Evolutionary conservation across 2,113 vertebrate species (phyloP).

Genomic region (Lepus timidus): DNA sequence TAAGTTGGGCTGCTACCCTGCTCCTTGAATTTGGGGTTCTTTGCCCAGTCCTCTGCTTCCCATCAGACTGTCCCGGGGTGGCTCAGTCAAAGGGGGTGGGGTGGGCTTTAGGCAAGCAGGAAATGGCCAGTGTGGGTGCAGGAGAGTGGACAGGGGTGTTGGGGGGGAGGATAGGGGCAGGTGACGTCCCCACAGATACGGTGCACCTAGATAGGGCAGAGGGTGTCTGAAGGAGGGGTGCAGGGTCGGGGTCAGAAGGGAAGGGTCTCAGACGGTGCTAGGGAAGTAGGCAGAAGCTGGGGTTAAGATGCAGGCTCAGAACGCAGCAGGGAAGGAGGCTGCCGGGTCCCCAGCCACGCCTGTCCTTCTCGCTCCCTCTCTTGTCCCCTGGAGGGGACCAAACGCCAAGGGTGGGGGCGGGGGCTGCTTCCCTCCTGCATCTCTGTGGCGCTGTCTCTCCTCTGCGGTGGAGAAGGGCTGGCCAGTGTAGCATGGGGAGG

Average conservation of each 20-base stretch:
- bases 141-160: slow-evolving; percentile 34
- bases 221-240: slow-evolving; percentile 56
- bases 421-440: slow-evolving; percentile 13
- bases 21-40: slow-evolving; percentile 64
- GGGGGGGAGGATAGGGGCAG: slow-evolving; percentile 51
- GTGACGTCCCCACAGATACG: slow-evolving; percentile 53
- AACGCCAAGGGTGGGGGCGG: background rate
- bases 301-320: slow-evolving; percentile 50
- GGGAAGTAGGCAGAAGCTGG: slow-evolving; percentile 35
- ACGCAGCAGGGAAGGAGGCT: slow-evolving; percentile 49
- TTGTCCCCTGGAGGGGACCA: slow-evolving; percentile 62
- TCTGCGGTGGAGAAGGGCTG: slow-evolving; percentile 9
- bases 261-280: background rate
- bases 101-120: slow-evolving; percentile 13
- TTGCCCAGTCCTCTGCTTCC: slow-evolving; percentile 60
- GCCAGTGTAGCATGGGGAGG: background rate
- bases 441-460: slow-evolving; percentile 24
- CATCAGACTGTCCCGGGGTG: slow-evolving; percentile 42
- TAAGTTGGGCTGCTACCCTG: slow-evolving; percentile 64
- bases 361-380: slow-evolving; percentile 32
- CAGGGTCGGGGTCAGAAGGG: slow-evolving; percentile 72
- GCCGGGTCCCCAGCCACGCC: slow-evolving; percentile 26
- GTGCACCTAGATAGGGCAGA: background rate
- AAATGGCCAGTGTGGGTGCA: slow-evolving; percentile 38
- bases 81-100: slow-evolving; percentile 38